Evolutionary conservation across 1,140 invertebrate species (phyloP).

Genomic region (Bombus vancouverensis): DNA sequence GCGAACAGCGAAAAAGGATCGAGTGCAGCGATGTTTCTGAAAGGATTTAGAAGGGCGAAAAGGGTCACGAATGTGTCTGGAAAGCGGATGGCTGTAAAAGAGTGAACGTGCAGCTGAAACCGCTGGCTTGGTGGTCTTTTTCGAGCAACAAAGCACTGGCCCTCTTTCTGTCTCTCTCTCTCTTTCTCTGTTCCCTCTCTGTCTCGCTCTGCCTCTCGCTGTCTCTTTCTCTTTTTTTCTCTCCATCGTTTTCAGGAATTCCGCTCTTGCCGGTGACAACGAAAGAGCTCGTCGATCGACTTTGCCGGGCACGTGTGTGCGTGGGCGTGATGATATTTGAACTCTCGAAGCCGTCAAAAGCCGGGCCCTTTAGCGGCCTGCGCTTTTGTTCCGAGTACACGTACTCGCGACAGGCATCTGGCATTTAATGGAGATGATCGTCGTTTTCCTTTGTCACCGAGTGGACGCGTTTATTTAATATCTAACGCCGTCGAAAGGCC

Average conservation of each 20-base stretch:
- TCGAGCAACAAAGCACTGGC: constrained; percentile 2
- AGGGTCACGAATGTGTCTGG: constrained; percentile 38
- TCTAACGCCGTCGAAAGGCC: neutral
- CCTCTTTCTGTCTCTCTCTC: neutral
- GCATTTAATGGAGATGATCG: constrained; percentile 45
- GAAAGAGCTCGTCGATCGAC: constrained; percentile 48
- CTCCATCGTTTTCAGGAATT: constrained; percentile 27
- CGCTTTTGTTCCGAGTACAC: constrained; percentile 37
- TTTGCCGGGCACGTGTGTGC: constrained; percentile 38
- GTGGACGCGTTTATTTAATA: constrained; percentile 33
- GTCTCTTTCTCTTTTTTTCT: neutral
- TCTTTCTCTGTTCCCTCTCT: neutral
- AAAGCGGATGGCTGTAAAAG: constrained; percentile 51
- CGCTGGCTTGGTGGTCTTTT: constrained; percentile 37
- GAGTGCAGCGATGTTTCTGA: constrained; percentile 28
- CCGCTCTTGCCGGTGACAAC: constrained; percentile 31
- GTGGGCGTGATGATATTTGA: constrained; percentile 47
- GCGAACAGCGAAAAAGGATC: neutral
- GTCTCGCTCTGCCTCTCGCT: neutral
- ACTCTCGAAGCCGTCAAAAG: constrained; percentile 45
- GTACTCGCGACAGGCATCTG: constrained; percentile 37
- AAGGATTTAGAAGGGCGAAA: constrained; percentile 25
- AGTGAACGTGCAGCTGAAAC: constrained; percentile 51
- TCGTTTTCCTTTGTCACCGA: constrained; percentile 36
- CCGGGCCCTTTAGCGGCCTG: constrained; percentile 33